Evolutionary conservation across 2,888 invertebrate genomes (phyloP), one percentile per base, ranked within the genome.

Genomic region (Athalia rosae): DNA sequence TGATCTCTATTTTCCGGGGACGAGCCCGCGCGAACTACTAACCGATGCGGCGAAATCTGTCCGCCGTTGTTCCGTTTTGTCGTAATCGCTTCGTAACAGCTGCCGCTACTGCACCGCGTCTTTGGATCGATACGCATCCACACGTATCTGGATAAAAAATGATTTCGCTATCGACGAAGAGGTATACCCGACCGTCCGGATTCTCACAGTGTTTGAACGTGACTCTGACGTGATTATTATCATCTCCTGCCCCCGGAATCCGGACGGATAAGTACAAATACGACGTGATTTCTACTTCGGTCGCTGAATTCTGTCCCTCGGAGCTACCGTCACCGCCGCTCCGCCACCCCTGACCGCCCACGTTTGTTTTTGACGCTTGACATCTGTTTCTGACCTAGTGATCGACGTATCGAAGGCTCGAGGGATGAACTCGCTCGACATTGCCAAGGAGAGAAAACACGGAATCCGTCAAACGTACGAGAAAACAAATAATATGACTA

Each of bases 1-100:
- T 82, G 83, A 85, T 84, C 82, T 83, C 59, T 64, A 73, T 58
- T 79, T 81, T 80, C 80, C 73, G 69, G 53, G 77, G 78, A 77
- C 79, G 80, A 79, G 74, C 81, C 79, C 77, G 77, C 80, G 8
- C 61, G 13, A 4, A 28, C 11, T 13, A 8, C 13, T 61, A 4
- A 4, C 61, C 61, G 61, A 61, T 28, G 13, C 61, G 47, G 28
- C 56, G 9, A 71, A 43, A 50, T 43, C 71, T 71, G 50, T 3
- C 5, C 67, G 6, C 50, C 53, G 67, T 67, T 11, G 56, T 56
- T 41, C 58, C 53, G 67, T 13, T 43, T 45, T 45, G 56, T 56
- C 58, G 8, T 9, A 9, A 45, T 4, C 71, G 6, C 43, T 43
- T 11, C 11, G 9, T 9, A 53, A 11, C 53, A 53, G 53, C 53